Evolutionary conservation across 1,140 invertebrate genomes (phyloP).

Genomic region (Coptotermes formosanus): DNA sequence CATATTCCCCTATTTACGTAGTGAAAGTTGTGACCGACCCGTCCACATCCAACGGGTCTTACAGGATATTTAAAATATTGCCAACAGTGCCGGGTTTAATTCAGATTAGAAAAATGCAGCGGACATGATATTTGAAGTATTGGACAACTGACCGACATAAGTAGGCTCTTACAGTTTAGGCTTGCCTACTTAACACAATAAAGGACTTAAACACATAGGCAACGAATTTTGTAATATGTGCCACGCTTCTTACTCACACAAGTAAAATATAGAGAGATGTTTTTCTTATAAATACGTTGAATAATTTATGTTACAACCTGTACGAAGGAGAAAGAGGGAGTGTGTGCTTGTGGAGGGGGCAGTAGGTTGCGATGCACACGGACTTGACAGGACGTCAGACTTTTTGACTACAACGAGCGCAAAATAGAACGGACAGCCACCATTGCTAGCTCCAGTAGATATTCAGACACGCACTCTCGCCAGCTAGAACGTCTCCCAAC

Average conservation of each 20-base stretch:
- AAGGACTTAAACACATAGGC: no score
- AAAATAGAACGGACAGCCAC: conserved; percentile 4
- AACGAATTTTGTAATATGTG: neutral
- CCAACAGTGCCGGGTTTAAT: no score
- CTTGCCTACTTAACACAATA: no score
- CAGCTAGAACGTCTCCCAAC: neutral
- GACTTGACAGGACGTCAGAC: conserved; percentile 17
- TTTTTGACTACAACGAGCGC: conserved; percentile 11
- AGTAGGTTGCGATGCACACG: conserved; percentile 3
- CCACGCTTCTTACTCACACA: neutral
- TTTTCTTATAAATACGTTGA: neutral
- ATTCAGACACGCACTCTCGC: neutral
- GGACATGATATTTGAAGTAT: no score
- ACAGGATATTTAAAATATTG: no score
- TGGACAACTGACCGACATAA: no score
- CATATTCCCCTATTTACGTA: no score
- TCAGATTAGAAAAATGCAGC: no score
- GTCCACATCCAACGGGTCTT: no score
- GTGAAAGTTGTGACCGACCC: no score
- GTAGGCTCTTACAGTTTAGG: no score
- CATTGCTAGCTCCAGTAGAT: conserved; percentile 6
- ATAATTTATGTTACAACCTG: conserved; percentile 14
- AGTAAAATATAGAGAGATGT: neutral
- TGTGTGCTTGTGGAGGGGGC: neutral
- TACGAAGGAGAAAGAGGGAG: neutral